These are phyloP conservation scores for Leptonema lineaticorne DNA, from an alignment of 1,140 invertebrate genomes.

Conservation along the genomic window DNA sequence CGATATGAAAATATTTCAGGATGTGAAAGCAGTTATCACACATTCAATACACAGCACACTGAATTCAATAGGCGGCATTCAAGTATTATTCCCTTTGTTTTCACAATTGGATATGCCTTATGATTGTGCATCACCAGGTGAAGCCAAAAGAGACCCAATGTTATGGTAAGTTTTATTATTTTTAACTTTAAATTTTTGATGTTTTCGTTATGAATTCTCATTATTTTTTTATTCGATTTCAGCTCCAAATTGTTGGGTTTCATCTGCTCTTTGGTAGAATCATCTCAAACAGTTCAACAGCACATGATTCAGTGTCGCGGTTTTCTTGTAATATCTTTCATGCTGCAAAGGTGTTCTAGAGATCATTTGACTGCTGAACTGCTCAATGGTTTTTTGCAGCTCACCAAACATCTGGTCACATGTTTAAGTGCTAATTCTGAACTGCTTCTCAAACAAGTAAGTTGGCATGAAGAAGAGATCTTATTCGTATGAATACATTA, in stretches of 20 bases:
- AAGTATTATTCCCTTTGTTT: conserved; percentile 97
- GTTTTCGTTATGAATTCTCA: neutral
- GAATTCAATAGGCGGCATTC: conserved; percentile 98
- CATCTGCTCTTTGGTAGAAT: conserved; percentile 95
- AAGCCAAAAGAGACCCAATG: conserved; percentile 80
- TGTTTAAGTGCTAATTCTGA: conserved; percentile 92
- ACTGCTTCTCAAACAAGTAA: conserved; percentile 91
- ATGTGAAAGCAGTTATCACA: conserved; percentile 98
- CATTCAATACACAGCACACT: conserved; percentile 98
- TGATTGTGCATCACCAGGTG: conserved; percentile 68
- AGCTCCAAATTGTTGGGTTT: conserved; percentile 96
- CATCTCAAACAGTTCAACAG: conserved; percentile 95
- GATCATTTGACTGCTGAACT: conserved; percentile 94
- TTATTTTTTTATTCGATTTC: conserved; percentile 46
- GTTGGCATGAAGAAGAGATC: too few species aligned
- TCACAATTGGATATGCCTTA: conserved; percentile 94
- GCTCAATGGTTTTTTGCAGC: conserved; percentile 86
- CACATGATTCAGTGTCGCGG: conserved; percentile 98
- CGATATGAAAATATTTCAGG: conserved; percentile 76
- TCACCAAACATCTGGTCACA: conserved; percentile 96
- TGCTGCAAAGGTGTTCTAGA: conserved; percentile 89
- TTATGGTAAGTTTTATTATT: conserved; percentile 70
- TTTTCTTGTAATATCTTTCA: conserved; percentile 96
- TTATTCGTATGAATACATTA: too few species aligned
- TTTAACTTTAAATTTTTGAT: neutral